phyloP scores from a whole-genome alignment of 2,113 vertebrate species.

The Oncorhynchus mykiss region DNA sequence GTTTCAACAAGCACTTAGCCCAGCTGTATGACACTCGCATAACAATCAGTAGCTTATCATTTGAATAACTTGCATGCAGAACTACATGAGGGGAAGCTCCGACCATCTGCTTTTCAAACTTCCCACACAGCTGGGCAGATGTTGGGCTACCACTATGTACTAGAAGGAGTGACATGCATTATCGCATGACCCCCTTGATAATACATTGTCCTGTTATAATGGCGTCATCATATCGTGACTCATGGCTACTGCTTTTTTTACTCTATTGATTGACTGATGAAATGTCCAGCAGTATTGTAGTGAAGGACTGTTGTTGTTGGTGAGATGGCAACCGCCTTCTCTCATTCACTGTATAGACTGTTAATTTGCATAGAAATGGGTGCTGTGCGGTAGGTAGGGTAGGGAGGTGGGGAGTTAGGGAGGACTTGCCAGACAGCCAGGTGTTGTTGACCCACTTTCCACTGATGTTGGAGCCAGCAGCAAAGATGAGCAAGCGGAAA shows the following conservation, averaged over 20 bases:
- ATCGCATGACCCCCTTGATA: slow-evolving; percentile 4
- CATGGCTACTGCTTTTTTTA: neutral
- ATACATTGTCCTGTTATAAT: slow-evolving; percentile 20
- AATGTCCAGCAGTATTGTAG: no score
- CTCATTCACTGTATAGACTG: neutral
- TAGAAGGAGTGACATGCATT: neutral
- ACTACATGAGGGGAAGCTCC: neutral
- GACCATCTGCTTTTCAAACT: neutral
- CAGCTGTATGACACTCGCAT: neutral
- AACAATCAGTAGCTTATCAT: neutral
- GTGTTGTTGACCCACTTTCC: neutral
- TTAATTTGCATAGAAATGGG: neutral
- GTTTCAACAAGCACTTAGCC: neutral
- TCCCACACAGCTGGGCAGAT: slow-evolving; percentile 6
- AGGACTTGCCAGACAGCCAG: neutral
- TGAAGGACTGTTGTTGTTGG: no score
- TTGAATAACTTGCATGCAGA: neutral
- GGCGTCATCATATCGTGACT: slow-evolving; percentile 26
- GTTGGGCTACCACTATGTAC: neutral
- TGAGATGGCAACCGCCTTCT: no score
- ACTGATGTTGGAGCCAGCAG: neutral
- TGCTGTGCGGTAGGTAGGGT: neutral
- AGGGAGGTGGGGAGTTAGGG: neutral
- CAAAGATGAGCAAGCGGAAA: neutral
- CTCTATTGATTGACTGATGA: neutral